A percentile compares a stretch with the other conserved stretches of the same genome.
These are phyloP conservation scores for Mythimna vitellina DNA, from an alignment of 2,888 invertebrate genomes.

Conservation along the genomic window DNA sequence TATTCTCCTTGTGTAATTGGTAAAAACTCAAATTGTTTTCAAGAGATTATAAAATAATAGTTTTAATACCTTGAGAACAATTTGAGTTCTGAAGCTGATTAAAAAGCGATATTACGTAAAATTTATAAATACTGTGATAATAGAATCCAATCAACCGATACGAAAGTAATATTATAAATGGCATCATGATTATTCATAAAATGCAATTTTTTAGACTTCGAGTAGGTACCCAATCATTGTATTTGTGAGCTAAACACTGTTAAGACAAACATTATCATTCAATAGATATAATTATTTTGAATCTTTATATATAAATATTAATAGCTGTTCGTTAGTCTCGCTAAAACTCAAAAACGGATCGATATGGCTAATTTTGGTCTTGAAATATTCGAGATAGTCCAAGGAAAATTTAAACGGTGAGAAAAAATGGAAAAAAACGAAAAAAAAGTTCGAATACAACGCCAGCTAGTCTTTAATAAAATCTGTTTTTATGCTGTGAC, in stretches of 20 bases:
- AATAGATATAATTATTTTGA: not conserved
- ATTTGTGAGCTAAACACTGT: not conserved
- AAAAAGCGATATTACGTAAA: constrained; percentile 7
- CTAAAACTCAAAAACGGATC: no score
- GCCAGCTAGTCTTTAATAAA: no score
- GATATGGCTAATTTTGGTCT: no score
- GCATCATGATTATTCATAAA: constrained; percentile 16
- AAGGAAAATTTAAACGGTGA: no score
- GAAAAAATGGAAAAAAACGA: no score
- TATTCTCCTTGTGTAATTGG: no score
- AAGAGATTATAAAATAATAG: not conserved
- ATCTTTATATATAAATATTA: not conserved
- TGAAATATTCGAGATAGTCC: no score
- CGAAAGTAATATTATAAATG: not conserved
- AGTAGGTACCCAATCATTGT: not conserved
- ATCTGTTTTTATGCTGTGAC: no score
- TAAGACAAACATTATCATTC: constrained; percentile 6
- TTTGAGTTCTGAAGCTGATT: not conserved
- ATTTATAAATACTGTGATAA: constrained; percentile 28
- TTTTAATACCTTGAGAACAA: no score
- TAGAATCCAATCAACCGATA: constrained; percentile 15
- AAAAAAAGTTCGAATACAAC: no score
- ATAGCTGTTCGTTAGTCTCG: no score
- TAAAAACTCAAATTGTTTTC: not conserved
- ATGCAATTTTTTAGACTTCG: constrained; percentile 9